Conservation (phyloP, 1,140 invertebrate genomes). For the Drosophila simulans region DNA sequence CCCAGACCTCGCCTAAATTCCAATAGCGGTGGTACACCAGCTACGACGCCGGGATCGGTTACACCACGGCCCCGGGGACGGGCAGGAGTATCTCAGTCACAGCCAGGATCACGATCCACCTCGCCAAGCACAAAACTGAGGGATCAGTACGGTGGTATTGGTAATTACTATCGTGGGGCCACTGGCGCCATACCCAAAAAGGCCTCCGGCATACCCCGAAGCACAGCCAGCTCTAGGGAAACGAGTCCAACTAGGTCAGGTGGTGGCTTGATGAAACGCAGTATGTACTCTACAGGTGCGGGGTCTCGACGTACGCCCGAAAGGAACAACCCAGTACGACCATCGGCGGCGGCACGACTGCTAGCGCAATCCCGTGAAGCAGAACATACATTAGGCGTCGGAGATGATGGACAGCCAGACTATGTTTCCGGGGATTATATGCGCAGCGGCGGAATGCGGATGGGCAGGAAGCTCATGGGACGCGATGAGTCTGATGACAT, state of each 20-base stretch:
- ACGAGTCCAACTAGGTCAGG: slow-evolving; percentile 86
- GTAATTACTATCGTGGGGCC: slow-evolving; percentile 75
- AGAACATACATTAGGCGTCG: slow-evolving; percentile 92
- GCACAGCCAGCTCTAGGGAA: slow-evolving; percentile 88
- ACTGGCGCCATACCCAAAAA: slow-evolving; percentile 85
- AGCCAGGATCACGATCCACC: slow-evolving; percentile 92
- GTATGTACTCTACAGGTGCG: slow-evolving; percentile 71
- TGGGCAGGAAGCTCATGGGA: slow-evolving; percentile 74
- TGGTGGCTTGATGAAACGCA: slow-evolving; percentile 71
- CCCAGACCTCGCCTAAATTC: slow-evolving; percentile 61
- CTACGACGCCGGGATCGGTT: slow-evolving; percentile 85
- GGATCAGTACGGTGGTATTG: slow-evolving; percentile 85
- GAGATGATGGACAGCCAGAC: slow-evolving; percentile 50
- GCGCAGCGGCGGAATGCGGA: slow-evolving; percentile 68
- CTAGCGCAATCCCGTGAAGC: slow-evolving; percentile 95
- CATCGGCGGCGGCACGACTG: slow-evolving; percentile 92
- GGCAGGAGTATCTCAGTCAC: slow-evolving; percentile 93
- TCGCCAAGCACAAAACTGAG: slow-evolving; percentile 93
- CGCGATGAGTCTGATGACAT: slow-evolving; percentile 93
- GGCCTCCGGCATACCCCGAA: slow-evolving; percentile 90
- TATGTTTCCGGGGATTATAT: slow-evolving; percentile 64
- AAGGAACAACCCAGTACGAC: slow-evolving; percentile 86
- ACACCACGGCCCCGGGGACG: slow-evolving; percentile 86
- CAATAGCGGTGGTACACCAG: slow-evolving; percentile 77
- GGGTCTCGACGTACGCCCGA: slow-evolving; percentile 85